These are phyloP conservation scores for Esox lucius DNA, from an alignment of 2,797 vertebrate genomes.

Conservation along the genomic window DNA sequence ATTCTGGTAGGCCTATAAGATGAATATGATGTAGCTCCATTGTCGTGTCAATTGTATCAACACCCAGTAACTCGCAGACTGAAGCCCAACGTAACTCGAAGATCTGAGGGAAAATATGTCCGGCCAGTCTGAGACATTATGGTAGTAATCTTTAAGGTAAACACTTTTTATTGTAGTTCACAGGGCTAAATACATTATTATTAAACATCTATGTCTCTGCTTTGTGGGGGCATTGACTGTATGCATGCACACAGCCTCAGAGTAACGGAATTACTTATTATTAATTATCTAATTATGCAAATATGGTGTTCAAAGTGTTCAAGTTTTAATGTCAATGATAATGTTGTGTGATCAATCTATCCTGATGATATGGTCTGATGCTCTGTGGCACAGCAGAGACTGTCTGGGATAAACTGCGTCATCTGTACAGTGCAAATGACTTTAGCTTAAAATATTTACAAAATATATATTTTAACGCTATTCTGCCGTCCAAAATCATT, in stretches of 20 bases:
- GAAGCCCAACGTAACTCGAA: neutral
- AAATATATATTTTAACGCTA: slow-evolving; percentile 19
- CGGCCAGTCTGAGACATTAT: neutral
- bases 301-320: slow-evolving; percentile 69
- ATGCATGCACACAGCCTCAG: slow-evolving; percentile 56
- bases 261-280: slow-evolving; percentile 34
- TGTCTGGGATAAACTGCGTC: neutral
- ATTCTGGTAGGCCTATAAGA: neutral
- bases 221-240: slow-evolving; percentile 57
- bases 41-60: neutral
- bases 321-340: slow-evolving; percentile 45
- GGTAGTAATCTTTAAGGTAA: neutral
- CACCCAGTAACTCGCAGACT: neutral
- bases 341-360: slow-evolving; percentile 42
- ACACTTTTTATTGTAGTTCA: slow-evolving; percentile 33
- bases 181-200: slow-evolving; percentile 51
- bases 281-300: slow-evolving; percentile 75
- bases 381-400: neutral
- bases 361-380: neutral
- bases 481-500: neutral
- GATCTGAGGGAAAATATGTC: neutral
- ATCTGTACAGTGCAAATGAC: slow-evolving; percentile 19
- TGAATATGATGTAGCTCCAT: neutral
- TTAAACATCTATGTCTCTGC: slow-evolving; percentile 40
- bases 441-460: slow-evolving; percentile 12